Percentiles rank a stretch among this genome's conserved stretches.
These are phyloP conservation scores for Pheosia gnoma DNA, from an alignment of 2,888 invertebrate species.

Conservation along the genomic window DNA sequence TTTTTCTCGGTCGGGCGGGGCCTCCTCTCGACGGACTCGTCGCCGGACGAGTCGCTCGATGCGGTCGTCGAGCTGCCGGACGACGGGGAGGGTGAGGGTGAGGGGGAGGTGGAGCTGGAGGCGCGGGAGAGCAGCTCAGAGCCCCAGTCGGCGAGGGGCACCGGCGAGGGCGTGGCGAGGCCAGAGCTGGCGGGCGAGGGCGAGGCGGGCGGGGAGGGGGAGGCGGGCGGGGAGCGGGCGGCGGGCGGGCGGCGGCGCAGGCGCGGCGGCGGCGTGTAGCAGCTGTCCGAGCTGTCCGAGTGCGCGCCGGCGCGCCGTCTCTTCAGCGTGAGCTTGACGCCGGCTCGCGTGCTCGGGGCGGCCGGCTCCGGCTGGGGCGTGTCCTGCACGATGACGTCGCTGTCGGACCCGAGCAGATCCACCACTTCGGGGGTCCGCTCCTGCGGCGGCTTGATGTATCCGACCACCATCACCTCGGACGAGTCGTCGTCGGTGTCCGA, in stretches of 20 bases:
- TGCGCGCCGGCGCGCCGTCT: slow-evolving; percentile 33
- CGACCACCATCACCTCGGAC: slow-evolving; percentile 85
- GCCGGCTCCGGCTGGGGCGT: slow-evolving; percentile 38
- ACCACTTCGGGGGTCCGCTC: slow-evolving; percentile 87
- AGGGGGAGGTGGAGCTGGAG: slow-evolving; percentile 1
- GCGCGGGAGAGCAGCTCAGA: background rate
- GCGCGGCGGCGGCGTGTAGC: slow-evolving; percentile 41
- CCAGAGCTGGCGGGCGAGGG: slow-evolving; percentile 25
- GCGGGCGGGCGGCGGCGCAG: slow-evolving; percentile 32
- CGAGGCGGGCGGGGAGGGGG: slow-evolving; percentile 12
- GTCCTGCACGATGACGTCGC: slow-evolving; percentile 74
- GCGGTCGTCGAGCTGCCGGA: slow-evolving; percentile 23
- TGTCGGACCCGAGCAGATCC: slow-evolving; percentile 84
- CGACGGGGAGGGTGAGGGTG: slow-evolving; percentile 12
- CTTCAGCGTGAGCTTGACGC: slow-evolving; percentile 59
- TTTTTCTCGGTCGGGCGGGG: slow-evolving; percentile 40
- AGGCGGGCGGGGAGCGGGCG: slow-evolving; percentile 10
- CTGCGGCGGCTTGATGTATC: slow-evolving; percentile 86
- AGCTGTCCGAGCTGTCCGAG: slow-evolving; percentile 53
- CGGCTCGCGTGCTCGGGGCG: slow-evolving; percentile 19
- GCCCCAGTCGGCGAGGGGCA: slow-evolving; percentile 8
- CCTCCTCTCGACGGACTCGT: slow-evolving; percentile 29
- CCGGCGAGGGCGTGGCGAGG: slow-evolving; percentile 27
- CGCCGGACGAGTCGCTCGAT: slow-evolving; percentile 17
- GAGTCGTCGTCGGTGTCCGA: slow-evolving; percentile 78